Base-by-base conservation (phyloP, 1,140 invertebrate genomes). In the Drosophila sp. region DNA sequence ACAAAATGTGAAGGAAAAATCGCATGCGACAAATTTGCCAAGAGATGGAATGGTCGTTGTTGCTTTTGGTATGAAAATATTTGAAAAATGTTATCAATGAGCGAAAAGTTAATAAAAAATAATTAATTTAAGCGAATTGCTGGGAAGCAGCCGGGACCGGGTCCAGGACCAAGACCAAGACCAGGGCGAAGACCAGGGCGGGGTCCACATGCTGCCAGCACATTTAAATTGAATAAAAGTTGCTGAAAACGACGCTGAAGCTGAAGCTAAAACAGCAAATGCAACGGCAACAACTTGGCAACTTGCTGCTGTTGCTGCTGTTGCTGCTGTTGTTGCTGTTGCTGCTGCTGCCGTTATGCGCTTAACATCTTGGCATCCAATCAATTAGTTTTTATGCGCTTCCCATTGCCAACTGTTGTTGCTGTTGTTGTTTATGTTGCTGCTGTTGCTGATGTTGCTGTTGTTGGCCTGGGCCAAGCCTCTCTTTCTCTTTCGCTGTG, bases 161-260 rank as follows among this genome's bases (percentile, higher is more conserved):
- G 30, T 38, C 40, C 44, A 50, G 44, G 3, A 50, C 4, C 40
- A 41, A 27, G 35, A 56, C n/a, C 44, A 32, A 7, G 54, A 10
- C n/a, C 44, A 50, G 8, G 44, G 44, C 25, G 44, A 27, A 25
- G 29, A 23, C 11, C 66, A 69, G 78, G 82, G 82, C 79, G 74
- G 81, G 78, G 79, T 66, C 41, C 66, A 61, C 55, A 61, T 82
- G 83, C 83, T 89, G 72, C 64, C 89, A 87, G 83, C 83, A 73
- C 83, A 83, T 87, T 87, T 87, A 87, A 87, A 87, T 87, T 89
- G 83, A 87, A 87, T 87, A 87, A 89, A 87, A 87, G 79, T 79
- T 55, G 84, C 68, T 80, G 76, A 84, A 72, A 80, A 66, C 44
- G 44, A 50, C 25, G 44, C 23, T 23, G 17, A 47, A 47, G 44